Conservation (phyloP, 1,140 invertebrate species). For the Ceratina calcarata region DNA sequence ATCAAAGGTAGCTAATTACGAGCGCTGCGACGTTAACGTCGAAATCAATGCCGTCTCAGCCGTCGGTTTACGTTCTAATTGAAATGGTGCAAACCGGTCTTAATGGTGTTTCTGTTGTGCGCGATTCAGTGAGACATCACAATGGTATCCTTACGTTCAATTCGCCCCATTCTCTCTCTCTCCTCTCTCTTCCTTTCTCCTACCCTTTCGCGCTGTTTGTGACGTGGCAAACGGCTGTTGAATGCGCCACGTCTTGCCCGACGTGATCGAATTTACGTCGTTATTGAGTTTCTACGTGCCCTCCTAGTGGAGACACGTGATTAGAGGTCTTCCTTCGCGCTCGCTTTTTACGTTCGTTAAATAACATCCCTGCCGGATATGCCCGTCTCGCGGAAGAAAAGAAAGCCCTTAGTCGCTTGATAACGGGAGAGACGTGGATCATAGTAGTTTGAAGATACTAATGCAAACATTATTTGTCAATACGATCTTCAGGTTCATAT, state of each 20-base stretch:
- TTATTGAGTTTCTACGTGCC: constrained; percentile 66
- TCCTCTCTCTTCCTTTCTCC: too few species aligned
- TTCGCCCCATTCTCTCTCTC: constrained; percentile 25
- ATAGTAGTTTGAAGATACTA: too few species aligned
- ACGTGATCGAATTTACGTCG: constrained; percentile 58
- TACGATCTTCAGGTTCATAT: too few species aligned
- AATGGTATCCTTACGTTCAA: constrained; percentile 62
- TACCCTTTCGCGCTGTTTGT: constrained; percentile 18
- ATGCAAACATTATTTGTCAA: too few species aligned
- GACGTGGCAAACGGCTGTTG: constrained; percentile 57
- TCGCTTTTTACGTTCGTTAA: background rate
- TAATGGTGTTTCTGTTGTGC: constrained; percentile 65
- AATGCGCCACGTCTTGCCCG: constrained; percentile 51
- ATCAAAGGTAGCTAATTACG: constrained; percentile 34
- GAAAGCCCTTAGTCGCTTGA: too few species aligned
- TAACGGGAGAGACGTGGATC: too few species aligned
- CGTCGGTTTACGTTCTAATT: constrained; percentile 64
- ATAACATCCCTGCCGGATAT: constrained; percentile 8
- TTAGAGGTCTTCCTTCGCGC: constrained; percentile 45
- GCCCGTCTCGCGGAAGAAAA: constrained; percentile 1
- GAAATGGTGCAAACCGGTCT: constrained; percentile 56
- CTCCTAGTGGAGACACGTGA: constrained; percentile 44
- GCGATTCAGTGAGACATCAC: constrained; percentile 60
- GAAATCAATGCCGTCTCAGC: constrained; percentile 51
- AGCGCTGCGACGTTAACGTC: background rate